Conservation (phyloP, 2,797 vertebrate species). For the Ciconia nigra region DNA sequence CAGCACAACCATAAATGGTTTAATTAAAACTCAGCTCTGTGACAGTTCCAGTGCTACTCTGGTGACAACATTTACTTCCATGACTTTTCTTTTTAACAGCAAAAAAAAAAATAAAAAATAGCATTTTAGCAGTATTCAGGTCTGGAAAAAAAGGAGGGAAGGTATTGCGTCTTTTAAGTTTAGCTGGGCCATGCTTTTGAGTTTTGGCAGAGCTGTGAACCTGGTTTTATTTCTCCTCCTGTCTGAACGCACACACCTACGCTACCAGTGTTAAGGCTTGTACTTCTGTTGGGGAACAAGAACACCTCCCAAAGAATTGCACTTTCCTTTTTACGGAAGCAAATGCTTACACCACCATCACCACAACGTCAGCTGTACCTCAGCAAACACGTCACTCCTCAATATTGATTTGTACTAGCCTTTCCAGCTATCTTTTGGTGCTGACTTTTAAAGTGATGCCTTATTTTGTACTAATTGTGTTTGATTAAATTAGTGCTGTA, state of each 20-base stretch:
- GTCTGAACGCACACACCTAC: conserved; percentile 2
- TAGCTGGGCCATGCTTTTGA: not conserved
- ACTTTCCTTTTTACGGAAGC: conserved; percentile 45
- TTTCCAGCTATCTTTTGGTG: conserved; percentile 80
- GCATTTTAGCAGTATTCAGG: not conserved
- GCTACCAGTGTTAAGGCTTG: conserved; percentile 29
- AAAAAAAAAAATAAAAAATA: not conserved
- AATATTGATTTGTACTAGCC: conserved; percentile 28
- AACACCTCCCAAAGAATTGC: conserved; percentile 64
- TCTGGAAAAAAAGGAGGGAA: not conserved
- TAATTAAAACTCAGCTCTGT: not conserved
- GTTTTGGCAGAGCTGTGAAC: conserved; percentile 17
- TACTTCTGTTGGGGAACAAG: conserved; percentile 21
- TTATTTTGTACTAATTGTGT: conserved; percentile 82
- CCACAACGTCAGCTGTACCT: conserved; percentile 17
- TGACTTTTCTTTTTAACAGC: not conserved
- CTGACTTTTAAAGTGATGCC: conserved; percentile 88
- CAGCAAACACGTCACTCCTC: conserved; percentile 40
- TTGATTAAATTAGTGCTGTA: conserved; percentile 69
- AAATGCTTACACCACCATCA: not conserved
- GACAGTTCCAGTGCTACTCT: not conserved
- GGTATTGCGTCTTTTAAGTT: not conserved
- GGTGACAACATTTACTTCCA: not conserved
- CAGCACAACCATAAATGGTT: not conserved
- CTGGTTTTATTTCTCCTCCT: conserved; percentile 48